phyloP scores from a whole-genome alignment of 2,797 vertebrate species.

The Phylloscopus collybita region DNA sequence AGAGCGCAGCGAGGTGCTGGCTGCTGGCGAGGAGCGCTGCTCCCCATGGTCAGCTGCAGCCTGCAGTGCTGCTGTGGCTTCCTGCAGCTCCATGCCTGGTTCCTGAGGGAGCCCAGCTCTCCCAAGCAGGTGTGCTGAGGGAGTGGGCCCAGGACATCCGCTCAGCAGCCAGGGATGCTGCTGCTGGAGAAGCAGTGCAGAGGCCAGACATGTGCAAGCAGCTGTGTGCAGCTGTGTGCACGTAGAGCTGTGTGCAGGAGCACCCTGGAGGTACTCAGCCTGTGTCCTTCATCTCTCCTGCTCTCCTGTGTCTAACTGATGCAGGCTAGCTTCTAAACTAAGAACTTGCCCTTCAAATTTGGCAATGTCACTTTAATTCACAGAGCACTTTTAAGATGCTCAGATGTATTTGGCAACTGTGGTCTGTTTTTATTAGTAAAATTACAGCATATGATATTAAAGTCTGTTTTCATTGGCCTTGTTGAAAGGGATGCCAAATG shows the following conservation, averaged over 20 bases:
- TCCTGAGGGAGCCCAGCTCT: background rate
- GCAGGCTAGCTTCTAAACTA: background rate
- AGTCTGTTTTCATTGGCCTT: background rate
- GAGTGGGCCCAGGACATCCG: fast-evolving
- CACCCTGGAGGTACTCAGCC: fast-evolving
- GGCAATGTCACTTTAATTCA: constrained; percentile 4
- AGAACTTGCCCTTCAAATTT: background rate
- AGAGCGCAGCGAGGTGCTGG: fast-evolving
- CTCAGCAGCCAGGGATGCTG: background rate
- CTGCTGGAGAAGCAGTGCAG: background rate
- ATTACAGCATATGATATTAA: constrained; percentile 31
- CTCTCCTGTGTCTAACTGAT: background rate
- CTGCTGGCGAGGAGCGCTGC: fast-evolving
- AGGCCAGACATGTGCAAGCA: background rate
- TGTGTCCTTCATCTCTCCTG: background rate
- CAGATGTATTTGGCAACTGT: constrained; percentile 1
- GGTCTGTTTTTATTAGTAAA: constrained; percentile 33
- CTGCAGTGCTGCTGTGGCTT: fast-evolving
- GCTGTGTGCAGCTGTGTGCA: background rate
- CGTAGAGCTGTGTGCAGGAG: fast-evolving
- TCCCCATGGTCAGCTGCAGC: fast-evolving
- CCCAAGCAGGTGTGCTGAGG: background rate
- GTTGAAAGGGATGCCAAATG: constrained; percentile 14
- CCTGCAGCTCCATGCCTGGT: fast-evolving
- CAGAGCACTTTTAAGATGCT: background rate